Percentiles rank a stretch among this genome's conserved stretches.
Conservation (phyloP, 1,140 invertebrate species). For the Hormaphis cornu region DNA sequence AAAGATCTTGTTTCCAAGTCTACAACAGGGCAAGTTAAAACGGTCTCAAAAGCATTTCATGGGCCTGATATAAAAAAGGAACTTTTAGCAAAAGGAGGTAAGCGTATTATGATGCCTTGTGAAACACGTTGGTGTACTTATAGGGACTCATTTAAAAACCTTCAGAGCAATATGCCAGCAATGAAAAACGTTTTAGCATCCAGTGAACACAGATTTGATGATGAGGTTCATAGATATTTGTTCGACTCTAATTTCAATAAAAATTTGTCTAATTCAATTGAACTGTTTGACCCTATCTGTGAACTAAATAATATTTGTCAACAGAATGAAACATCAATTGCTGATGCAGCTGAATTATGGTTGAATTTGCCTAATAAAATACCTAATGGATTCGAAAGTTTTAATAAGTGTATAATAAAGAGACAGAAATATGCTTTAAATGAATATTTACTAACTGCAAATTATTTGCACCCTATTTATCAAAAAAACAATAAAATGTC, state of each 20-base stretch:
- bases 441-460: conserved; percentile 1
- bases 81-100: not conserved
- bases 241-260: not conserved
- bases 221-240: not conserved
- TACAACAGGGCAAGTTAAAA: not conserved
- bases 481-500: not conserved
- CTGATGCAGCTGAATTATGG: not conserved
- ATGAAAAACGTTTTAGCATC: conserved; percentile 4
- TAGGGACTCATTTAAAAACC: not conserved
- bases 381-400: not conserved
- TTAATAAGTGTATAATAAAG: not conserved
- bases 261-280: not conserved
- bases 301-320: conserved; percentile 1
- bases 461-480: conserved; percentile 3
- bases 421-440: conserved; percentile 5
- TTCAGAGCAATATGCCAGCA: not conserved
- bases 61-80: conserved; percentile 6
- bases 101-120: not conserved
- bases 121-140: conserved; percentile 4
- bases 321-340: not conserved
- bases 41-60: conserved; percentile 5
- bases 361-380: not conserved
- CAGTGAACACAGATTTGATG: not conserved
- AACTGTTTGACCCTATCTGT: not conserved
- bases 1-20: conserved; percentile 10